These are phyloP conservation scores for Calliphora vomitoria DNA, from an alignment of 2,888 invertebrate genomes.

Conservation along the genomic window DNA sequence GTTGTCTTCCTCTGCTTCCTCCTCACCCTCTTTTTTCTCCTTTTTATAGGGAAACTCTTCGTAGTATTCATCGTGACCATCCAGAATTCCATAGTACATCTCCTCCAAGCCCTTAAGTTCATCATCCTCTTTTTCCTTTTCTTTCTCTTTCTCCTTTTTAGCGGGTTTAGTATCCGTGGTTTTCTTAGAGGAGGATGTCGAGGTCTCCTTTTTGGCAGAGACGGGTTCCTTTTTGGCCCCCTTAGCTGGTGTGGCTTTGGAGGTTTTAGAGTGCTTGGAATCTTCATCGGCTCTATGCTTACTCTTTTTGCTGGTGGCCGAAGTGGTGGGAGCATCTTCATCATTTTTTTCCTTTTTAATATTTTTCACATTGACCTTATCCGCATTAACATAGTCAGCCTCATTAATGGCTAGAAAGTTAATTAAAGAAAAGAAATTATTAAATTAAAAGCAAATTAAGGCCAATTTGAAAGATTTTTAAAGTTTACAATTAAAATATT, in stretches of 20 bases:
- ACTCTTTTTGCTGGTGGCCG: conserved; percentile 53
- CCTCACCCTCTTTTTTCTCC: conserved; percentile 10
- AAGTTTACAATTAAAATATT: too few relatives aligned
- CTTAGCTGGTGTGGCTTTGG: conserved; percentile 57
- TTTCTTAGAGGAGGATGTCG: conserved; percentile 63
- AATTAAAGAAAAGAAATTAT: background rate
- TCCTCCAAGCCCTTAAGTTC: conserved; percentile 83
- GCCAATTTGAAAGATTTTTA: too few relatives aligned
- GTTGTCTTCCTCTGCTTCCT: conserved; percentile 65
- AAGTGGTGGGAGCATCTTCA: conserved; percentile 47
- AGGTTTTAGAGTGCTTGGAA: conserved; percentile 55
- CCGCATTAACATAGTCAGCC: conserved; percentile 79
- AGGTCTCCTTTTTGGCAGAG: conserved; percentile 57
- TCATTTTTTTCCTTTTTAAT: conserved; percentile 81
- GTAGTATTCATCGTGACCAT: conserved; percentile 79
- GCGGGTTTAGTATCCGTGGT: conserved; percentile 70
- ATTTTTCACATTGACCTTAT: conserved; percentile 78
- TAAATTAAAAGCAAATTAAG: background rate
- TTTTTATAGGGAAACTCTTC: conserved; percentile 80
- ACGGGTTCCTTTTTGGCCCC: conserved; percentile 59
- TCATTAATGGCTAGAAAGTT: conserved; percentile 81
- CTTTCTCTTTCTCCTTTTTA: conserved; percentile 74
- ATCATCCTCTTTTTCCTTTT: conserved; percentile 77
- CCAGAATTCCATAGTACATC: conserved; percentile 82
- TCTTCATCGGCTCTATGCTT: conserved; percentile 62